phyloP scores from a whole-genome alignment of 2,113 vertebrate species.

The Atrichornis clamosus region DNA sequence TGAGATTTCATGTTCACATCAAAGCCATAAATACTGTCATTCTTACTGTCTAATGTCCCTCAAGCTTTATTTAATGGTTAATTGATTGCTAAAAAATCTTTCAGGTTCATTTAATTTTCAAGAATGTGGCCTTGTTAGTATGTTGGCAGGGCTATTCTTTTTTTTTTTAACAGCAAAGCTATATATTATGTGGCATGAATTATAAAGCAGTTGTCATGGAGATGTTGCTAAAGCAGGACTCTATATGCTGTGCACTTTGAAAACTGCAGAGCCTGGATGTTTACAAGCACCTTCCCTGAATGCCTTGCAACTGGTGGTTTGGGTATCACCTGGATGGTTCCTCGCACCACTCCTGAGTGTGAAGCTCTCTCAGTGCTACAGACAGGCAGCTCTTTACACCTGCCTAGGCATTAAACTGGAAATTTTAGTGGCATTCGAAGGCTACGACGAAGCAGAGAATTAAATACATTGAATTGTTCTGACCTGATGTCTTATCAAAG shows the following conservation, averaged over 20 bases:
- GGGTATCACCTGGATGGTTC: neutral
- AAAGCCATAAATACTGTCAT: conserved; percentile 26
- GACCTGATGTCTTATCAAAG: neutral
- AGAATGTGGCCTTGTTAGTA: neutral
- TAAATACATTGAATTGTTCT: neutral
- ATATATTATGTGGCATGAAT: conserved; percentile 39
- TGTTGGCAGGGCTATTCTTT: neutral
- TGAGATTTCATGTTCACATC: conserved; percentile 36
- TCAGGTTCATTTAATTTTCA: conserved; percentile 42
- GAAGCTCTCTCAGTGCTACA: neutral
- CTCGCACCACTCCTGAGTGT: neutral
- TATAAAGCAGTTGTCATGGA: conserved; percentile 64
- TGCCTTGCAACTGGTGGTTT: neutral
- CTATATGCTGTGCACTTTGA: neutral
- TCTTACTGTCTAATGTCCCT: neutral
- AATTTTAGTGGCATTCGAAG: neutral
- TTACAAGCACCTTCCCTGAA: neutral
- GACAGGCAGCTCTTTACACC: neutral
- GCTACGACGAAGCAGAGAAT: neutral
- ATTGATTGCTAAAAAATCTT: conserved; percentile 27
- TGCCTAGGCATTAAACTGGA: neutral
- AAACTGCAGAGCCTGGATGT: neutral
- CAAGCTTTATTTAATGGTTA: conserved; percentile 45
- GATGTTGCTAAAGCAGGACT: conserved; percentile 18
- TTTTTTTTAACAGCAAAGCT: neutral